Conservation (phyloP, 2,113 vertebrate species). For the Gymnobelideus leadbeateri region DNA sequence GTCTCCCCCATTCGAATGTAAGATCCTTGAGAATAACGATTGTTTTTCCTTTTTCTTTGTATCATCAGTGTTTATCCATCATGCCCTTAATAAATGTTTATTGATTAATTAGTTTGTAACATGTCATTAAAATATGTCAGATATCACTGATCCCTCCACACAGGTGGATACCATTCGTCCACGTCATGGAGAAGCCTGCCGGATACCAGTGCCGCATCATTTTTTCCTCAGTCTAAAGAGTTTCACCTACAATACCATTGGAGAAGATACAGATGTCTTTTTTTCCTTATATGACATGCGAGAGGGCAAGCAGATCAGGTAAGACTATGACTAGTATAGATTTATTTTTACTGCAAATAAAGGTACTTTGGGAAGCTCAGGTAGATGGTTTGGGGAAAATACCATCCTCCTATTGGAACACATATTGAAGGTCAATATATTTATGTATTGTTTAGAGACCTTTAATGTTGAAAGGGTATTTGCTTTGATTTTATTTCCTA, state of each 20-base stretch:
- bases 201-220: constrained; percentile 95
- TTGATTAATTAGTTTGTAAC: background rate
- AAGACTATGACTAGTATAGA: constrained; percentile 52
- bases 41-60: background rate
- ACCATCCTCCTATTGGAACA: background rate
- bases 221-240: constrained; percentile 98
- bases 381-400: background rate
- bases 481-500: constrained; percentile 13
- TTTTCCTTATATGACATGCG: constrained; percentile 95
- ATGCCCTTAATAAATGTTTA: background rate
- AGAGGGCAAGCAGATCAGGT: constrained; percentile 98
- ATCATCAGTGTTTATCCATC: background rate
- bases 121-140: constrained; percentile 6
- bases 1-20: background rate
- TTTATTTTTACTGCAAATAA: constrained; percentile 1
- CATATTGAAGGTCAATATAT: constrained; percentile 22
- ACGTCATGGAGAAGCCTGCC: constrained; percentile 92
- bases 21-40: background rate
- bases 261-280: constrained; percentile 96
- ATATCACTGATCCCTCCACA: constrained; percentile 47
- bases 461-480: constrained; percentile 16
- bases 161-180: constrained; percentile 92
- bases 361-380: background rate
- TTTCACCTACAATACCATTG: constrained; percentile 98
- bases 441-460: constrained; percentile 48